Conservation (phyloP, 2,888 invertebrate species). For the Blastobasis lacticolella region DNA sequence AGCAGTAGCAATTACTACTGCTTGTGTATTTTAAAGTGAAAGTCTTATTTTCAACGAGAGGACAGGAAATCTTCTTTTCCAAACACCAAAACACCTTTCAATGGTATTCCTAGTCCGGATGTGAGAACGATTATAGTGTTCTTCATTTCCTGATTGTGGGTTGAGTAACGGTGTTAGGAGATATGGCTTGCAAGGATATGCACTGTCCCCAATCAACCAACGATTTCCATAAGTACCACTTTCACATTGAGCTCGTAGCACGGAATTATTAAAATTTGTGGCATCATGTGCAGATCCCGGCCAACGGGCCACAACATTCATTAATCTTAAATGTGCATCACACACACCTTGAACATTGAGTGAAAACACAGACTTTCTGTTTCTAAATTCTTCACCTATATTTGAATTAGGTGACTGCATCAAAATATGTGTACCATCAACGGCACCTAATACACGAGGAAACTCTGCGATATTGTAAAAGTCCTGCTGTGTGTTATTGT, state of each 20-base stretch:
- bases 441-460: slow-evolving; percentile 12
- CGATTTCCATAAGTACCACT: slow-evolving; percentile 9
- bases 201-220: slow-evolving; percentile 15
- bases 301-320: slow-evolving; percentile 17
- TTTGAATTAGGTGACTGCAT: slow-evolving; percentile 10
- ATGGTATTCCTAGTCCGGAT: slow-evolving; percentile 4
- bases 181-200: slow-evolving; percentile 11
- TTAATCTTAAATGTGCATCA: slow-evolving; percentile 13
- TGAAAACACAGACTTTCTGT: slow-evolving; percentile 10
- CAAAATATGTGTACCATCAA: slow-evolving; percentile 14
- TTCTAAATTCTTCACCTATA: slow-evolving; percentile 8
- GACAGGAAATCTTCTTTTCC: slow-evolving; percentile 2
- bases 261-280: slow-evolving; percentile 15
- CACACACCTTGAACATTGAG: slow-evolving; percentile 15
- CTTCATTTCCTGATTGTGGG: slow-evolving; percentile 1
- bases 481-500: slow-evolving; percentile 7
- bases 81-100: slow-evolving; percentile 1
- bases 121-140: slow-evolving; percentile 5
- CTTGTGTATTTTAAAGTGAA: not conserved
- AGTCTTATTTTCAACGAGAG: not conserved
- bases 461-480: slow-evolving; percentile 12
- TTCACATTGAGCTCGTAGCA: slow-evolving; percentile 13
- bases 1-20: not conserved
- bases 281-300: slow-evolving; percentile 15
- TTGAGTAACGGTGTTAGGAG: slow-evolving; percentile 12